Conservation (phyloP, 2,797 vertebrate species). For the Erethizon dorsatum region DNA sequence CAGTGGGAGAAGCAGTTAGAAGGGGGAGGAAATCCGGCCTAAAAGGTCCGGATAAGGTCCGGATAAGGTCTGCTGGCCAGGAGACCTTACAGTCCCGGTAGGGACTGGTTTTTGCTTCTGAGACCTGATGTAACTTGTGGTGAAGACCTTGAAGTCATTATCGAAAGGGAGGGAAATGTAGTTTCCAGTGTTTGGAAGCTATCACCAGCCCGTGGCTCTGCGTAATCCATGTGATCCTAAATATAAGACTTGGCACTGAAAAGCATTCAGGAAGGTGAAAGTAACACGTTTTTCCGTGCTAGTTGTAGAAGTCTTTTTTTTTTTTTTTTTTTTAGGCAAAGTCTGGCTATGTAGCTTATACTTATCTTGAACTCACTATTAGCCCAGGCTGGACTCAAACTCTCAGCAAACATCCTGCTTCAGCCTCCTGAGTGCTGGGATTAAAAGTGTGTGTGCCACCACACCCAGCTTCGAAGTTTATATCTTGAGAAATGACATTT, state of each 20-base stretch:
- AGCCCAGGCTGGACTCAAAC: background rate
- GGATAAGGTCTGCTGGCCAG: background rate
- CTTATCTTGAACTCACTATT: background rate
- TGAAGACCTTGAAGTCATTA: constrained; percentile 71
- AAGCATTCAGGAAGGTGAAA: constrained; percentile 20
- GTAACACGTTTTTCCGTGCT: background rate
- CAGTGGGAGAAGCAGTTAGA: constrained; percentile 21
- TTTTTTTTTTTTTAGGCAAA: background rate
- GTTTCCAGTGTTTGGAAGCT: constrained; percentile 61
- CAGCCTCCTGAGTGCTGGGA: background rate
- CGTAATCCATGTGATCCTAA: constrained; percentile 55
- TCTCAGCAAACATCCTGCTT: background rate
- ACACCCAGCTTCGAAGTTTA: background rate
- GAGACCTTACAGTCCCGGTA: background rate
- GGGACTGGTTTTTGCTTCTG: constrained; percentile 72
- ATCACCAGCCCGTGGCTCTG: background rate
- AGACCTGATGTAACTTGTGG: constrained; percentile 75
- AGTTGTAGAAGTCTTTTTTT: background rate
- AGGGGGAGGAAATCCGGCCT: background rate
- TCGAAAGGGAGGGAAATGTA: constrained; percentile 58
- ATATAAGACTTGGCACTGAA: background rate
- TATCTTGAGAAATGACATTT: background rate
- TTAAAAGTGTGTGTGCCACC: background rate
- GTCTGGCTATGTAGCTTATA: background rate
- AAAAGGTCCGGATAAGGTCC: too few species aligned